Base-by-base conservation (phyloP, 92 coral and sea anemone genomes). In the Zoanthus sociatus region DNA sequence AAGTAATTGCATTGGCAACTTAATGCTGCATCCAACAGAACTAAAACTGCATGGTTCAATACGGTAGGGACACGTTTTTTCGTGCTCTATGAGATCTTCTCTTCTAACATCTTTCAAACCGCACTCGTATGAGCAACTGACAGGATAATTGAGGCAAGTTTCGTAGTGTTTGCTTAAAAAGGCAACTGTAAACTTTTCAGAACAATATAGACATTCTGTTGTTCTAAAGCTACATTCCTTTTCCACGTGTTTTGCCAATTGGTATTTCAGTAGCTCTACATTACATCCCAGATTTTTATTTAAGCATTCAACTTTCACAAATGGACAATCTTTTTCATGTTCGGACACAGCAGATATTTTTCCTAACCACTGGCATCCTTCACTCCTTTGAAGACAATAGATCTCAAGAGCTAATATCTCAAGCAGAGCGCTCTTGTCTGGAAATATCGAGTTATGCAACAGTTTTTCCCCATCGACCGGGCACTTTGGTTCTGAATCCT, bases 321-420 rank as follows among this genome's bases (percentile, higher is more conserved):
- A 92, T 55, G 95, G 90, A 56, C 98, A 94, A 68, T 73, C 88
- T 3, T 71, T 53, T 31, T 78, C 84, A 72, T 89, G 96, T n/a
- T 79, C 90, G 44, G 78, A 61, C 2, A 91, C 90, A 17, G 76
- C 20, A 7, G 76, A 84, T 7, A 94, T 46, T 50, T 82, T 54
- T 14, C 95, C 99, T 1, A n/a, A 60, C 99, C 99, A 96, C 8
- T 14, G 64, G 83, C 99, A 96, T 13, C 99, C 99, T 30, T 71
- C 61, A 1, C 79, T 66, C 76, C 90, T 93, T 56, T 92, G 79
- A 1, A 75, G 87, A 47, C 99, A 96, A 67, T 83, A 93, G 53
- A 98, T 92, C 37, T 84, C 84, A 63, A 94, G 74, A 0, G 82
- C 94, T 60, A 87, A 87, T 31, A 96, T 90, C 76, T 96, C 99